A percentile compares a stretch with the other conserved stretches of the same genome.
Evolutionary conservation across 2,888 invertebrate species (phyloP).

Genomic region (Anoncus sp.): DNA sequence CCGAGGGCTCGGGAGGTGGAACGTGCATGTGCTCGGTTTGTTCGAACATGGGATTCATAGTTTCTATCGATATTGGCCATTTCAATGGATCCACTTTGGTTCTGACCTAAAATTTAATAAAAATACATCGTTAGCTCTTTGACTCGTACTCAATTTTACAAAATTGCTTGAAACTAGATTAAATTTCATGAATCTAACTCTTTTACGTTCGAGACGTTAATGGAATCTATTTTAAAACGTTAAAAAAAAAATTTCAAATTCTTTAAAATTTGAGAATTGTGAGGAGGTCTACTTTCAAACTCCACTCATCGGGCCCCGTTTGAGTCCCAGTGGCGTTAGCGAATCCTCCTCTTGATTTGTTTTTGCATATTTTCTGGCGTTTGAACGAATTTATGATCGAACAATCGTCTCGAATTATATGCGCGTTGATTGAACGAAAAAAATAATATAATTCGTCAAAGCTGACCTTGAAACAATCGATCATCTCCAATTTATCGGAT

Average conservation of each 20-base stretch:
- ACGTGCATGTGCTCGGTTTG: constrained; percentile 77
- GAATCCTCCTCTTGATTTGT: constrained; percentile 76
- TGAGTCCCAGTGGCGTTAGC: constrained; percentile 78
- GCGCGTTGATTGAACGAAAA: constrained; percentile 62
- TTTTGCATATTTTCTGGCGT: constrained; percentile 74
- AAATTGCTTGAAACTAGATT: too few relatives aligned
- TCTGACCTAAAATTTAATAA: constrained; percentile 86
- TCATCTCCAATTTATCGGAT: constrained; percentile 93
- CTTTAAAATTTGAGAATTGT: constrained; percentile 63
- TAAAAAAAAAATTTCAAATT: too few relatives aligned
- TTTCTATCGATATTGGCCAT: constrained; percentile 93
- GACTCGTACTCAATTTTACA: too few relatives aligned
- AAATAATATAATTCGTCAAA: background rate
- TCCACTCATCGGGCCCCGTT: constrained; percentile 74
- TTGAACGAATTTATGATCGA: constrained; percentile 50
- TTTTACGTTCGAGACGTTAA: too few relatives aligned
- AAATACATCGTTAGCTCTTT: background rate
- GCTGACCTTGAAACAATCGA: constrained; percentile 89
- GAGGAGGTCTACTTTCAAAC: constrained; percentile 79
- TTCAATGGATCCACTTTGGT: constrained; percentile 92
- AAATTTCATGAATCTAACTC: too few relatives aligned
- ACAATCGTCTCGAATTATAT: constrained; percentile 48
- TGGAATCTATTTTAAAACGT: too few relatives aligned
- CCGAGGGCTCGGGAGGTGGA: constrained; percentile 66
- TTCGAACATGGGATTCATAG: constrained; percentile 70